Evolutionary conservation across 2,888 invertebrate genomes (phyloP).

Genomic region (Eupelmus urozonus): DNA sequence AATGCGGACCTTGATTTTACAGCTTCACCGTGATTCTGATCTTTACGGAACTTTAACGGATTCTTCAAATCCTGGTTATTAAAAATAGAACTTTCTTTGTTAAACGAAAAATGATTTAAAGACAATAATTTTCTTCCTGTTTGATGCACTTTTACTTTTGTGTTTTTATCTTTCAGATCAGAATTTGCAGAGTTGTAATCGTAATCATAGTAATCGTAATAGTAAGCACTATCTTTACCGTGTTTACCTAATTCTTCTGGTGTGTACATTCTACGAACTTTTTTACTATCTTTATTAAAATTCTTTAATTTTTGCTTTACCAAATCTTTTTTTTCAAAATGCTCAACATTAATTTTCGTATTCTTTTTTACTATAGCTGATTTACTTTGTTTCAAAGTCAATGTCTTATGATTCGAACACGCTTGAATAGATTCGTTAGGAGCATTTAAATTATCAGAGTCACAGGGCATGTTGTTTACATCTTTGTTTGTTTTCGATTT

Average conservation of each 20-base stretch:
- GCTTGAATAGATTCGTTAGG: too few relatives aligned
- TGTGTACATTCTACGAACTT: background rate
- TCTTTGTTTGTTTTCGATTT: background rate
- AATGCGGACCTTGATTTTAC: conserved; percentile 5
- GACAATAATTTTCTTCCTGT: conserved; percentile 39
- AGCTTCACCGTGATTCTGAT: conserved; percentile 4
- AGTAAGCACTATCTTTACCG: conserved; percentile 8
- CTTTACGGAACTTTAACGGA: conserved; percentile 25
- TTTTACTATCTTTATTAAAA: background rate
- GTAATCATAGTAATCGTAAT: conserved; percentile 37
- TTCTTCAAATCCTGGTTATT: conserved; percentile 18
- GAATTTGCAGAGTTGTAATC: background rate
- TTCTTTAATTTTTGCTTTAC: background rate
- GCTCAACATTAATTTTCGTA: background rate
- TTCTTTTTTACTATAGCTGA: background rate
- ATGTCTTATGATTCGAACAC: too few relatives aligned
- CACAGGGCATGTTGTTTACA: too few relatives aligned
- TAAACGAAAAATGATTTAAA: background rate
- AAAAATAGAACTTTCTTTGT: background rate
- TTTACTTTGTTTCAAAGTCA: too few relatives aligned
- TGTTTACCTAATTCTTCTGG: too few relatives aligned
- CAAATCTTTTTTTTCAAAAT: background rate
- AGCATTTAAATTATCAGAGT: too few relatives aligned
- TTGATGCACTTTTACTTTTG: background rate
- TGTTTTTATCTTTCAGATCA: background rate